Base-by-base conservation (phyloP, 2,888 invertebrate genomes). In the Exephanes ischioxanthus region DNA sequence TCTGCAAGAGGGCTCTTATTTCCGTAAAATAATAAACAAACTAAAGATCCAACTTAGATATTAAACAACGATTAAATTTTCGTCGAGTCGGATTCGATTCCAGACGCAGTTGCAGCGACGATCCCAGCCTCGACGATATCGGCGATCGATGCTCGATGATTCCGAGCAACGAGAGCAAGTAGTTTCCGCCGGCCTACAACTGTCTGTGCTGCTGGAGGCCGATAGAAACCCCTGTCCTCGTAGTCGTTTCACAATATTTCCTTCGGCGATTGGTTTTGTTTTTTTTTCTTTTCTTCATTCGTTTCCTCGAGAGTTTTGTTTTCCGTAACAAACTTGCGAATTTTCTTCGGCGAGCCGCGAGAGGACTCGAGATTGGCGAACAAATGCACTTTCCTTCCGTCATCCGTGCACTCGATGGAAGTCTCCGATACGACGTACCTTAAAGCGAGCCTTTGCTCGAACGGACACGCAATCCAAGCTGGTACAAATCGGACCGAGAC, bases 171-270 rank as follows among this genome's bases (percentile, higher is more conserved):
- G 95, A 94, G 95, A 95, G 97, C 97, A 97, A 97, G 97, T 97
- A 97, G 97, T 97, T 97, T 97, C 97, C 97, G 97, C 97, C 97
- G 97, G 97, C 97, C 97, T 97, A 97, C 97, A 97, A 97, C 95
- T 94, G 94, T 94, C 94, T 93, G 93, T 80, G 95, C 96, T 96
- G 97, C 97, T 97, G 97, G 97, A 97, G 97, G 97, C 97, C 97
- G 97, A 97, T 97, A 97, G 97, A 97, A 97, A 97, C 97, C 97
- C 97, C 97, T 97, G 94, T 89, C 90, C 93, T 92, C 92, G 90
- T 90, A 89, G 89, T 89, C 76, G 22, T 48, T 71, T 33, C 14
- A 66, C 63, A 14, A 63, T 68, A 78, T 41, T 68, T 71, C 51
- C 37, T 66, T 67, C 22, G 75, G 51, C 55, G 45, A 67, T 30